A percentile compares a stretch with the other conserved stretches of the same genome.
Conservation (phyloP, 2,797 vertebrate genomes). For the Melanotaenia maccullochi region DNA sequence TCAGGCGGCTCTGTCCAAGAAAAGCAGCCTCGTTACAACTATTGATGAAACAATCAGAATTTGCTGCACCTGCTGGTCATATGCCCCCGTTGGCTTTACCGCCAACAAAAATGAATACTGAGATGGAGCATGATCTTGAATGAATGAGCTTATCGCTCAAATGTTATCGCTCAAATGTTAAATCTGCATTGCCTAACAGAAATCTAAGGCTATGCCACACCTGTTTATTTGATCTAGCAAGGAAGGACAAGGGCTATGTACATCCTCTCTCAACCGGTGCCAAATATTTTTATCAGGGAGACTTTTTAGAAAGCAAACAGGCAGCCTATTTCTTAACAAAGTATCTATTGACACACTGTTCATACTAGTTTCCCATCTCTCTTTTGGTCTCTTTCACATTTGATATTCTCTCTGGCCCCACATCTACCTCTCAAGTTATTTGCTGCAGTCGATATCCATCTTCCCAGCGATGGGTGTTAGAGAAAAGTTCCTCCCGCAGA, state of each 20-base stretch:
- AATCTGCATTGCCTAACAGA: conserved; percentile 35
- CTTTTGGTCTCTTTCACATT: conserved; percentile 54
- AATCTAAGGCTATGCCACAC: conserved; percentile 35
- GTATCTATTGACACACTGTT: conserved; percentile 44
- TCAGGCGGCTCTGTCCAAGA: conserved; percentile 15
- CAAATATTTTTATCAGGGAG: conserved; percentile 33
- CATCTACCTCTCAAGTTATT: conserved; percentile 72
- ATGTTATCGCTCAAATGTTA: conserved; percentile 26
- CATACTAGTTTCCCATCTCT: conserved; percentile 25
- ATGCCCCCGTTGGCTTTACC: conserved; percentile 19
- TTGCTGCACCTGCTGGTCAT: conserved; percentile 13
- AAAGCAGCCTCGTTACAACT: conserved; percentile 46
- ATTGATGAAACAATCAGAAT: conserved; percentile 50
- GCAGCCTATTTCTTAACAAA: conserved; percentile 51
- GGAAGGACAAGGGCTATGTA: conserved; percentile 34
- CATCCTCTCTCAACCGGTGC: conserved; percentile 34
- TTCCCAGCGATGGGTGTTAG: conserved; percentile 58
- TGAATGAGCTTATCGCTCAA: conserved; percentile 15
- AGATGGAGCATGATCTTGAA: conserved; percentile 23
- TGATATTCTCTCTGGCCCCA: conserved; percentile 65
- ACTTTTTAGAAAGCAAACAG: conserved; percentile 34
- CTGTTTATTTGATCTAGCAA: conserved; percentile 38
- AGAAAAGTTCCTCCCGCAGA: conserved; percentile 75
- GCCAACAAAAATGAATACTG: conserved; percentile 30
- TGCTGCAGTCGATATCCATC: conserved; percentile 77